A percentile compares a stretch with the other conserved stretches of the same genome.
These are phyloP conservation scores for Metacarcinus magister DNA, from an alignment of 2,888 invertebrate genomes.

Conservation along the genomic window DNA sequence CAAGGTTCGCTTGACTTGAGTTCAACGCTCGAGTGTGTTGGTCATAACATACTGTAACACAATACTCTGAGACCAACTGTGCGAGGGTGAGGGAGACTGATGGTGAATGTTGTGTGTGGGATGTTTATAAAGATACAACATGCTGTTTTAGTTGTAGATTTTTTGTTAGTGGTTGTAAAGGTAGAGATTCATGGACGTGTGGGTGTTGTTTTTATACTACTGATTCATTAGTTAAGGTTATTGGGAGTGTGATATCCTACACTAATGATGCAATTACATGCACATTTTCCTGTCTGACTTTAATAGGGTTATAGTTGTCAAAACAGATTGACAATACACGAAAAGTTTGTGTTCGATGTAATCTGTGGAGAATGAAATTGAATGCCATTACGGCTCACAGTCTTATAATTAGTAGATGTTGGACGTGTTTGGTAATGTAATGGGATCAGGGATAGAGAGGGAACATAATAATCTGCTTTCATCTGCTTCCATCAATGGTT, in stretches of 20 bases:
- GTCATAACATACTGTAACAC: background rate
- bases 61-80: background rate
- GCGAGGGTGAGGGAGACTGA: background rate
- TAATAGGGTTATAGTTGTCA: background rate
- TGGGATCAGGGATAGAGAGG: background rate
- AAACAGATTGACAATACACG: background rate
- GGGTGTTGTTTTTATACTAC: background rate
- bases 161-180: background rate
- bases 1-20: background rate
- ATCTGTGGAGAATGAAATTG: background rate
- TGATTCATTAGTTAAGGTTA: background rate
- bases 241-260: background rate
- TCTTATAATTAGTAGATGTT: background rate
- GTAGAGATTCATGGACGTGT: background rate
- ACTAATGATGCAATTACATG: background rate
- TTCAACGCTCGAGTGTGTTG: background rate
- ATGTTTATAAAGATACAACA: background rate
- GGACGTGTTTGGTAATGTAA: background rate
- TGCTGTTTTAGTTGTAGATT: background rate
- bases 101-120: background rate
- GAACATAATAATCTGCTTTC: no score
- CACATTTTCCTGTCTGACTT: background rate
- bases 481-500: no score
- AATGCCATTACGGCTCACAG: background rate
- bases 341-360: constrained; percentile 3